Evolutionary conservation across 2,888 invertebrate genomes (phyloP).

Genomic region (Dasysyrphus albostriatus): DNA sequence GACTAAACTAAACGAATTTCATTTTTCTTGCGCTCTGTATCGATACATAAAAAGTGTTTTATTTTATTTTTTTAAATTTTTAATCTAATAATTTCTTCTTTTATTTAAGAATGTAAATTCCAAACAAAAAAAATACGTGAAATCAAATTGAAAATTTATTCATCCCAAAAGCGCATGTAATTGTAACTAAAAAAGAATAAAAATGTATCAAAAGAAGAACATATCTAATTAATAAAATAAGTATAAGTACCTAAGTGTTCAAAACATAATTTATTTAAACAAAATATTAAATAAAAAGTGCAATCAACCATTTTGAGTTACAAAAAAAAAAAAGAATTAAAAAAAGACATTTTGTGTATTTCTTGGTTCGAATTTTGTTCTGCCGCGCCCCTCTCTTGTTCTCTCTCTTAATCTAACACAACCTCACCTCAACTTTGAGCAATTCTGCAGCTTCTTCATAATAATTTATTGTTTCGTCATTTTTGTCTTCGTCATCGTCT

Average conservation of each 20-base stretch:
- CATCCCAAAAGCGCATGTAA: constrained; percentile 35
- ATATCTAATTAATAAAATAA: constrained; percentile 7
- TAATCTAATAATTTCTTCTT: neutral
- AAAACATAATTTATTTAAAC: neutral
- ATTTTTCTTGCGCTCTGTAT: constrained; percentile 62
- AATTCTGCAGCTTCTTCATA: constrained; percentile 5
- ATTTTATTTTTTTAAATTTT: constrained; percentile 3
- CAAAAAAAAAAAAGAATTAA: neutral
- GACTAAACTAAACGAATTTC: constrained; percentile 47
- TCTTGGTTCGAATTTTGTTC: constrained; percentile 21
- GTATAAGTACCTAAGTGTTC: constrained; percentile 15
- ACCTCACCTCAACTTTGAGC: constrained; percentile 9
- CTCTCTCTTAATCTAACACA: neutral
- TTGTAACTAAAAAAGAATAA: constrained; percentile 12
- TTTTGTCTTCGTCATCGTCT: neutral
- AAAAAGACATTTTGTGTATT: constrained; percentile 22
- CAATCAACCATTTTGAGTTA: constrained; percentile 67
- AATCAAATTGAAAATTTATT: constrained; percentile 1
- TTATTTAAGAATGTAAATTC: constrained; percentile 31
- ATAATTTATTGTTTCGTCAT: neutral
- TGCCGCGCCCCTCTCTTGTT: constrained; percentile 58
- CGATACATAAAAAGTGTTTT: constrained; percentile 15
- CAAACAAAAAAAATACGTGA: constrained; percentile 8
- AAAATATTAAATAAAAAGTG: constrained; percentile 11
- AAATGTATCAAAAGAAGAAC: neutral